A percentile compares a stretch with the other conserved stretches of the same genome.
Conservation (phyloP, 2,113 vertebrate species). For the Sisor rabdophorus region DNA sequence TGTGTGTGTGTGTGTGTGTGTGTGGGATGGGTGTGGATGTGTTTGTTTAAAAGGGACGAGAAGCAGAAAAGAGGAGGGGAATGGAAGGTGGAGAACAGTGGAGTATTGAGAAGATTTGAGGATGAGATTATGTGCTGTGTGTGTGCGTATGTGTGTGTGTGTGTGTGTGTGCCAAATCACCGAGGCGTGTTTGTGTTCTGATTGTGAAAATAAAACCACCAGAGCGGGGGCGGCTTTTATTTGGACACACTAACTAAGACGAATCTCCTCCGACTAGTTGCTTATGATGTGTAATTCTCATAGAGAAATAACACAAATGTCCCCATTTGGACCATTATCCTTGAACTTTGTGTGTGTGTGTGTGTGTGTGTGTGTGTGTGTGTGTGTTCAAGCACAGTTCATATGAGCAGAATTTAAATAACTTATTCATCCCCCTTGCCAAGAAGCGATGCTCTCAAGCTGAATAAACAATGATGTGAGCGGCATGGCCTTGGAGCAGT, state of each 20-base stretch:
- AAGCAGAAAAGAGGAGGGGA: slow-evolving; percentile 15
- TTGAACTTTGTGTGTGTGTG: slow-evolving; percentile 5
- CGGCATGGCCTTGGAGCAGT: slow-evolving; percentile 57
- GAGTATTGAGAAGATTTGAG: slow-evolving; percentile 1
- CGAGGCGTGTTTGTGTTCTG: slow-evolving; percentile 75
- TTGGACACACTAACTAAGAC: slow-evolving; percentile 61
- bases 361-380: slow-evolving; percentile 14
- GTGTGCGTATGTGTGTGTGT: slow-evolving; percentile 23
- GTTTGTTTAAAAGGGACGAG: neutral
- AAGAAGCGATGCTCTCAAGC: slow-evolving; percentile 63
- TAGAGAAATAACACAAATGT: slow-evolving; percentile 30
- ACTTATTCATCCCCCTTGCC: slow-evolving; percentile 52
- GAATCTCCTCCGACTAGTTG: slow-evolving; percentile 58
- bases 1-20: neutral
- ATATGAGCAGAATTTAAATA: slow-evolving; percentile 10
- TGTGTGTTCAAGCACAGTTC: neutral
- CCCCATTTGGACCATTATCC: slow-evolving; percentile 38
- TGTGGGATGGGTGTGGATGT: neutral
- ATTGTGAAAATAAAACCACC: slow-evolving; percentile 56
- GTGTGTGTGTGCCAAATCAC: slow-evolving; percentile 60
- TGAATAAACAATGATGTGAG: slow-evolving; percentile 68
- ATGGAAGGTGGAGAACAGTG: slow-evolving; percentile 15
- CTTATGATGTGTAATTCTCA: slow-evolving; percentile 13
- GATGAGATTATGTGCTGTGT: slow-evolving; percentile 3
- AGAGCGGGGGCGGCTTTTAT: slow-evolving; percentile 66